Percentiles rank a stretch among this genome's conserved stretches.
phyloP scores from a whole-genome alignment of 2,113 vertebrate genomes.

The Mobula birostris region DNA sequence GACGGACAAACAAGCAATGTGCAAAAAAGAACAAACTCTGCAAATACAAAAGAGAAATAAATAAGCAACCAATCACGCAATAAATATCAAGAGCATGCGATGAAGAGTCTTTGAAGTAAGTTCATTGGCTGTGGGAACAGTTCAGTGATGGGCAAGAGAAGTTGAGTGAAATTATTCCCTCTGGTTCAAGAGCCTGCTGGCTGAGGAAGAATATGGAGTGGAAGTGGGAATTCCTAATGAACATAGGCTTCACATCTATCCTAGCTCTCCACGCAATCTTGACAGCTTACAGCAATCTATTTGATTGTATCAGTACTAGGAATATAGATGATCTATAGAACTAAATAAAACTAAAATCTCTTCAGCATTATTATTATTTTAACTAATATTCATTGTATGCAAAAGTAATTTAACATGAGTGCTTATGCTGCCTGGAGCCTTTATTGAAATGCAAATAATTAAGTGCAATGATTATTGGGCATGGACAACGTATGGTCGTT shows the following conservation, averaged over 20 bases:
- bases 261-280: not conserved
- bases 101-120: too few species aligned
- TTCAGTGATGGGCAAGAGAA: too few species aligned
- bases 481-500: not conserved
- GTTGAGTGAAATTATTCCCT: too few species aligned
- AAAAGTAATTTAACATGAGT: not conserved
- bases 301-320: not conserved
- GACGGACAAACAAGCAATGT: too few species aligned
- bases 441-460: not conserved
- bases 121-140: too few species aligned
- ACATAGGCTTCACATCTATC: not conserved
- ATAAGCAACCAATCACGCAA: too few species aligned
- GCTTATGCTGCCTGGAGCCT: not conserved
- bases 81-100: too few species aligned
- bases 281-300: not conserved
- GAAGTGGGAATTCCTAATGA: not conserved
- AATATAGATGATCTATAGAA: not conserved
- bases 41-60: too few species aligned
- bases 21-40: too few species aligned
- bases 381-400: not conserved
- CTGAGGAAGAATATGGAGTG: not conserved
- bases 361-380: not conserved
- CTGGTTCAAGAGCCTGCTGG: too few species aligned
- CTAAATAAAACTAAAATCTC: not conserved
- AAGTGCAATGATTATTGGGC: not conserved